These are phyloP conservation scores for Pandion haliaetus DNA, from an alignment of 2,113 vertebrate genomes.

Conservation along the genomic window DNA sequence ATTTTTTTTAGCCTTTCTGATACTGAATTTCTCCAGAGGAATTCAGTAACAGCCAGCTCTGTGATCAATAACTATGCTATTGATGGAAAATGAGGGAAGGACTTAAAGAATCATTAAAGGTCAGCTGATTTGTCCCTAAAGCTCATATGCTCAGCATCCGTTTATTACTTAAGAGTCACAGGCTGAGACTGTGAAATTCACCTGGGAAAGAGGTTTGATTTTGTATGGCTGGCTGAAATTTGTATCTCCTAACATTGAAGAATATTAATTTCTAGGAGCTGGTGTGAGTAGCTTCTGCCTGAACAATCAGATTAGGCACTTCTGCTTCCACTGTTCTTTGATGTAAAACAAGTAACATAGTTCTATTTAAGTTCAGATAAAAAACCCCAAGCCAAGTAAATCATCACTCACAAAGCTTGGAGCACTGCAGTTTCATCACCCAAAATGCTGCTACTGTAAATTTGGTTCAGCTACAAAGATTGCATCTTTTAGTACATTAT, in stretches of 20 bases:
- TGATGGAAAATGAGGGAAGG: conserved; percentile 38
- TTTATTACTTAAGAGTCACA: neutral
- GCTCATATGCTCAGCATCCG: conserved; percentile 6
- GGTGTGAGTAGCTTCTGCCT: neutral
- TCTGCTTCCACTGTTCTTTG: neutral
- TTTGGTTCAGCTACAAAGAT: neutral
- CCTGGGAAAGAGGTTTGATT: neutral
- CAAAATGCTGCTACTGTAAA: neutral
- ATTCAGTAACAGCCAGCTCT: conserved; percentile 7
- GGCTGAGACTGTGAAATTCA: neutral
- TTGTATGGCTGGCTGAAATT: neutral
- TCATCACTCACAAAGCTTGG: neutral
- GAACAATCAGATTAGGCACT: neutral
- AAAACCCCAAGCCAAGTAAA: neutral
- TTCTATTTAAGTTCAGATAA: neutral
- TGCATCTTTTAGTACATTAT: neutral
- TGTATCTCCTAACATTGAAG: neutral
- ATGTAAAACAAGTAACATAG: neutral
- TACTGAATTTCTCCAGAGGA: conserved; percentile 46
- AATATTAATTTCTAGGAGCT: neutral
- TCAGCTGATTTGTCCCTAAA: conserved; percentile 37
- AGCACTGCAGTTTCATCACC: neutral
- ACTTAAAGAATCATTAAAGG: conserved; percentile 41
- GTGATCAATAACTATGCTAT: conserved; percentile 54
- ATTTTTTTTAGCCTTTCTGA: conserved; percentile 48